Evolutionary conservation across 2,888 invertebrate genomes (phyloP).

Genomic region (Ochlodes sylvanus): DNA sequence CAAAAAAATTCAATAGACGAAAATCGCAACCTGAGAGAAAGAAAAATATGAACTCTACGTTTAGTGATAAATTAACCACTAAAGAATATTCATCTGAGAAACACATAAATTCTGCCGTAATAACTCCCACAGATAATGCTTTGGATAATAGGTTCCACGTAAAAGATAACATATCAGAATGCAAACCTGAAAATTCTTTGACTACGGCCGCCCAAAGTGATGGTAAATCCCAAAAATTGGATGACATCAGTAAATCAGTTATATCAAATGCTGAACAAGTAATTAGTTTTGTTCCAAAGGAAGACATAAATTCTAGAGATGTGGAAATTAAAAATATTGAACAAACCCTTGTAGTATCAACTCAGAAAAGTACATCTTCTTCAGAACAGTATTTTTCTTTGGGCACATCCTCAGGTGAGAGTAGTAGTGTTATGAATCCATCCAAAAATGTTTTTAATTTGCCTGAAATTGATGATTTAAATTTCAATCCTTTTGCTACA

Average conservation of each 20-base stretch:
- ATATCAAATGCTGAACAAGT: not conserved
- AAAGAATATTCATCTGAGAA: constrained; percentile 5
- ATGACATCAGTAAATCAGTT: not conserved
- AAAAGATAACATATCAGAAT: not conserved
- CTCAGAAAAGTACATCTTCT: constrained; percentile 53
- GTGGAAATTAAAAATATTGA: constrained; percentile 1
- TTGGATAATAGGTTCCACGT: not conserved
- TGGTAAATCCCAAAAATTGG: not conserved
- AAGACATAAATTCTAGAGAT: not conserved
- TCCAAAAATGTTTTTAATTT: constrained; percentile 70
- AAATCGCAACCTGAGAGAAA: constrained; percentile 61
- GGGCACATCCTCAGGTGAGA: constrained; percentile 51
- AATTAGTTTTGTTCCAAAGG: not conserved
- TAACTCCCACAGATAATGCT: not conserved
- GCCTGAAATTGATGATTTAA: constrained; percentile 70
- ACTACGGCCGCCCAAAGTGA: not conserved
- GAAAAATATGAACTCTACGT: constrained; percentile 56
- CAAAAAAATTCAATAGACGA: constrained; percentile 53
- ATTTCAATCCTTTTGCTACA: constrained; percentile 69
- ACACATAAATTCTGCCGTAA: not conserved
- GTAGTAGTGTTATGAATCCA: constrained; percentile 19
- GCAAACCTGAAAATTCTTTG: not conserved
- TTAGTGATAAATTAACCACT: constrained; percentile 32
- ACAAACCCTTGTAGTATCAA: constrained; percentile 8
- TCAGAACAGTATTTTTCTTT: constrained; percentile 63